Conservation (phyloP, 2,797 vertebrate genomes). For the Lepus townsendii region DNA sequence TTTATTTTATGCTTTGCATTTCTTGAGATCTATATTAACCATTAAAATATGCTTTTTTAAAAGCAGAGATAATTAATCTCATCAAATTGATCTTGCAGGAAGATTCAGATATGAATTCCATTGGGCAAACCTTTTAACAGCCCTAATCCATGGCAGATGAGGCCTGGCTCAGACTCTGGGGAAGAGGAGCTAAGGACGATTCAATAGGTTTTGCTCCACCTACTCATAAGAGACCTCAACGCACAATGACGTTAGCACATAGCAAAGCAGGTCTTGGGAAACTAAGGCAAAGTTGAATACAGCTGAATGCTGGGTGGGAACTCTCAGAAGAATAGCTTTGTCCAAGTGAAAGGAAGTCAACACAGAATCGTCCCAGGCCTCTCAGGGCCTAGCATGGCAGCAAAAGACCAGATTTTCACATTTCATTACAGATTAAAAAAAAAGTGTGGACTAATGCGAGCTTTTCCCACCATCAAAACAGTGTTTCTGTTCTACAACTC, state of each 20-base stretch:
- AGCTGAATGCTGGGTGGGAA: not conserved
- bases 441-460: not conserved
- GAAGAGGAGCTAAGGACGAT: not conserved
- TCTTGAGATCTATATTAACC: not conserved
- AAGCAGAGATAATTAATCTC: slow-evolving; percentile 1
- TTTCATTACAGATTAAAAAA: not conserved
- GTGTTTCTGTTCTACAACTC: too few species aligned
- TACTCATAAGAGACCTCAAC: not conserved
- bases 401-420: slow-evolving; percentile 23
- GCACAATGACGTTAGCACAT: not conserved
- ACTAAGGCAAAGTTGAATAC: not conserved
- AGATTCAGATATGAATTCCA: slow-evolving; percentile 46
- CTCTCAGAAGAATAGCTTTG: not conserved
- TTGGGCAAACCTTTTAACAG: not conserved
- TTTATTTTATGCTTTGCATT: slow-evolving; percentile 9
- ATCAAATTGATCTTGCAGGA: slow-evolving; percentile 41
- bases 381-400: not conserved
- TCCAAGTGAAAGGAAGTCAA: not conserved
- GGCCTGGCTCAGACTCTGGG: not conserved
- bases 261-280: slow-evolving; percentile 23
- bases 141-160: not conserved
- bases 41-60: slow-evolving; percentile 51
- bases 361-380: not conserved
- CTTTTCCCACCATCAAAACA: not conserved
- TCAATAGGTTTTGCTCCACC: not conserved